Conservation (phyloP, 2,797 vertebrate species). For the Alcedo atthis region DNA sequence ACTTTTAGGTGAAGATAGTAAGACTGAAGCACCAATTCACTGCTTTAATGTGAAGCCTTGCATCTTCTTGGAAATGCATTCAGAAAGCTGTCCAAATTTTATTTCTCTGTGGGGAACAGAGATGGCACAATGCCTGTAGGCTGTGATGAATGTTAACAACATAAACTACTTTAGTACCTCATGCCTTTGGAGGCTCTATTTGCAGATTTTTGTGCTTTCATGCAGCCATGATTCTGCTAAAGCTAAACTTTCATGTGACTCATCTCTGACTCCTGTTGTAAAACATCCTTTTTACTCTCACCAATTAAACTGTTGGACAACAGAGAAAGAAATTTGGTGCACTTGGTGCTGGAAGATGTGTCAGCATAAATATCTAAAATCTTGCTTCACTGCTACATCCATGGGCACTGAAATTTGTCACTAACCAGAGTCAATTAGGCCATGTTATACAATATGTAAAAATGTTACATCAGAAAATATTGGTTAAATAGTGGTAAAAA, state of each 20-base stretch:
- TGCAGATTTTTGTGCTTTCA: not conserved
- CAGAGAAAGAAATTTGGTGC: not conserved
- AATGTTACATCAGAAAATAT: not conserved
- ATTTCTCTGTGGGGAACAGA: not conserved
- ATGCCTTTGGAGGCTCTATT: not conserved
- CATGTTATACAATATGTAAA: not conserved
- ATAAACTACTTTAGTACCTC: not conserved
- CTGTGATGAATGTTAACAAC: not conserved
- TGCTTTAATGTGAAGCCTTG: not conserved
- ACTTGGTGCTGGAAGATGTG: not conserved
- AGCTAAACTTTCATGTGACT: not conserved
- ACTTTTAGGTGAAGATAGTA: not conserved
- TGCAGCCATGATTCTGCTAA: not conserved
- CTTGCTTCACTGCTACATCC: not conserved
- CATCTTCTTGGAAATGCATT: not conserved
- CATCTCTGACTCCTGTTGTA: not conserved
- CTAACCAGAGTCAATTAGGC: not conserved
- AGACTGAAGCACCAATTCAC: not conserved
- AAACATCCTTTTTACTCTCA: not conserved
- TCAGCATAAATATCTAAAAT: not conserved
- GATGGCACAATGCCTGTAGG: not conserved
- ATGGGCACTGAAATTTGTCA: not conserved
- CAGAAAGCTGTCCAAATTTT: not conserved
- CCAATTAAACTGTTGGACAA: not conserved
- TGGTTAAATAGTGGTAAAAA: not conserved